Evolutionary conservation across 2,797 vertebrate genomes (phyloP).

Genomic region (Geotria australis): DNA sequence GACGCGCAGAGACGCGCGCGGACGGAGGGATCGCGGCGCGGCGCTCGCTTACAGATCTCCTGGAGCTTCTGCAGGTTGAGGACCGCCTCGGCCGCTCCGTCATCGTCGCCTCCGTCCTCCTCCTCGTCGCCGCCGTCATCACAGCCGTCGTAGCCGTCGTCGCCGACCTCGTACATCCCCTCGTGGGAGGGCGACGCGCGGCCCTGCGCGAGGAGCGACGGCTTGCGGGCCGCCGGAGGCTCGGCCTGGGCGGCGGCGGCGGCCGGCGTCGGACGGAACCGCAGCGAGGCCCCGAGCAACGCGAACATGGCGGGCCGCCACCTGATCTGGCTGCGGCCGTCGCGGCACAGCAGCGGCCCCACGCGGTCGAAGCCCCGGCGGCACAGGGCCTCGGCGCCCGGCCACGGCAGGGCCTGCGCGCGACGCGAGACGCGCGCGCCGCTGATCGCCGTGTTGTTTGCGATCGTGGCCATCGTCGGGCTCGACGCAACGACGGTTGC

Average conservation of each 20-base stretch:
- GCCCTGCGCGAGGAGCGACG: too few relatives aligned
- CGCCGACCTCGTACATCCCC: too few relatives aligned
- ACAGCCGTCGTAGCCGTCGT: too few relatives aligned
- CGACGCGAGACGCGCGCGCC: too few relatives aligned
- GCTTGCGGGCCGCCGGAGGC: too few relatives aligned
- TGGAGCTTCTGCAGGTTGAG: conserved; percentile 73
- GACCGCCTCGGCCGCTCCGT: conserved; percentile 52
- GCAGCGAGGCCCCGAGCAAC: conserved; percentile 72
- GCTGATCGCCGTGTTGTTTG: neutral
- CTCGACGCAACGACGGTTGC: too few relatives aligned
- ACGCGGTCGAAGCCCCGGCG: conserved; percentile 51
- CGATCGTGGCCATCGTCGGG: too few relatives aligned
- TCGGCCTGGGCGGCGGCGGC: too few relatives aligned
- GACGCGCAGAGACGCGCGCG: too few relatives aligned
- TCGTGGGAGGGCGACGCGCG: too few relatives aligned
- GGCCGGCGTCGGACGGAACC: conserved; percentile 25
- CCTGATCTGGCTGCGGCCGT: conserved; percentile 45
- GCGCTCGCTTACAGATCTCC: conserved; percentile 51
- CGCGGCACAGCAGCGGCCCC: conserved; percentile 46
- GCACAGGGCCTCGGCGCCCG: conserved; percentile 69
- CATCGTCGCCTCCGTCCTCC: conserved; percentile 5
- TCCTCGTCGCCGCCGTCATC: too few relatives aligned
- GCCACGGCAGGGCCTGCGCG: conserved; percentile 26
- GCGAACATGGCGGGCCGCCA: conserved; percentile 72
- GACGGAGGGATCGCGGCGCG: neutral